Base-by-base conservation (phyloP, 2,797 vertebrate genomes). In the Helostoma temminkii region DNA sequence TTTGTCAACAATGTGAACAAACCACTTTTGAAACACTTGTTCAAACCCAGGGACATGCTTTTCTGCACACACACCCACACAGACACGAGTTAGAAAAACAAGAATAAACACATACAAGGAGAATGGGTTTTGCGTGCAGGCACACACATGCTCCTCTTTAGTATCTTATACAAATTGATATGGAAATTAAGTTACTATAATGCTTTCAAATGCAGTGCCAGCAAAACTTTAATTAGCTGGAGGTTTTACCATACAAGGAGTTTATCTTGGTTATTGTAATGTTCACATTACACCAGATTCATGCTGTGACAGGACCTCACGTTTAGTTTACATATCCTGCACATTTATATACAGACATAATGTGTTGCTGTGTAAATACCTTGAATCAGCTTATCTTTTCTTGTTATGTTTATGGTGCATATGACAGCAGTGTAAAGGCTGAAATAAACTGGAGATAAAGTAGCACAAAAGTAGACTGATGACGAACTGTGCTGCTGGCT, bases 121-220 rank as follows among this genome's bases (percentile, higher is more conserved):
- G 36, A 53, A 56, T 18, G 3, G 18, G n/a, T n/a, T n/a, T 42
- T 41, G 37, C 74, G 49, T 55, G 10, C 67, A 63, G 59, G 11
- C 18, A 8, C 66, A 78, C 82, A 75, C 67, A 65, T 60, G 64
- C 72, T 79, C 30, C 63, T 77, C 52, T 64, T 82, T 74, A 68
- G 48, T 46, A 42, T 68, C 41, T 48, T 46, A 65, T 75, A 74
- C 30, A 73, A 84, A 57, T 11, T 24, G 21, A 73, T 48, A 60
- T 63, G 47, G 41, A 78, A 75, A 82, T 66, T 5, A 79, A 78
- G 26, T 66, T 47, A 59, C 39, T 37, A 36, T 76, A 78, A 80
- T 49, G 9, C n/a, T 63, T 26, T 25, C 22, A 26, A 19, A 45
- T 39, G 37, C 36, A 47, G 50, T 9, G 54, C 62, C 54, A 66